Conservation (phyloP, 2,113 vertebrate genomes). For the Cynocephalus volans region DNA sequence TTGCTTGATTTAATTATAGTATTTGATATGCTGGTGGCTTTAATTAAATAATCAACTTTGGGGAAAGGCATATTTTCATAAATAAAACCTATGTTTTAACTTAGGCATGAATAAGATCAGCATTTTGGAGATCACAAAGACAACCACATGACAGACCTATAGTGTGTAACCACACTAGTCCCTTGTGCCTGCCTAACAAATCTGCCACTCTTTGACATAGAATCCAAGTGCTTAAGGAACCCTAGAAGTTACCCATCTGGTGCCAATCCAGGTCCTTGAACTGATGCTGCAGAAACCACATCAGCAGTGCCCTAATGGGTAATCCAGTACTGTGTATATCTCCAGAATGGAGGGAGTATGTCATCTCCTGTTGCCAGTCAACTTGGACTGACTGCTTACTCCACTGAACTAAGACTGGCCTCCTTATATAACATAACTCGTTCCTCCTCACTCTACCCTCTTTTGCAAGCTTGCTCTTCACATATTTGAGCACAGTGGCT, state of each 20-base stretch:
- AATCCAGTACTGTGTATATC: not conserved
- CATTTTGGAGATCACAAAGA: slow-evolving; percentile 18
- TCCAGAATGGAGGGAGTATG: not conserved
- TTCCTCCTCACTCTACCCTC: not conserved
- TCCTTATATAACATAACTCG: not conserved
- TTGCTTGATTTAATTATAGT: slow-evolving; percentile 85
- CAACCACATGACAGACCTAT: not conserved
- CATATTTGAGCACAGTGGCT: not conserved
- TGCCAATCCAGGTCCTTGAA: not conserved
- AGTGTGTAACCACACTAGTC: not conserved
- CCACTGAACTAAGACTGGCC: not conserved
- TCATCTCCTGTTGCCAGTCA: not conserved
- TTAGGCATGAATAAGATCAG: not conserved
- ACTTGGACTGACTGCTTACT: not conserved
- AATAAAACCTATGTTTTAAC: slow-evolving; percentile 58
- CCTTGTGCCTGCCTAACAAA: not conserved
- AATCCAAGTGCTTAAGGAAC: not conserved
- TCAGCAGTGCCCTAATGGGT: not conserved
- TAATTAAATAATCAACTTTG: slow-evolving; percentile 86
- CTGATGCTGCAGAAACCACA: not conserved
- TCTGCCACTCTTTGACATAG: not conserved
- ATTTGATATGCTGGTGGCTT: slow-evolving; percentile 78
- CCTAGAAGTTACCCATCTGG: not conserved
- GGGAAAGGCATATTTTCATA: slow-evolving; percentile 64
- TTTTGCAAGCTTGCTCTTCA: not conserved